Conservation (phyloP, 2,888 invertebrate genomes). For the Rotaria macrura region DNA sequence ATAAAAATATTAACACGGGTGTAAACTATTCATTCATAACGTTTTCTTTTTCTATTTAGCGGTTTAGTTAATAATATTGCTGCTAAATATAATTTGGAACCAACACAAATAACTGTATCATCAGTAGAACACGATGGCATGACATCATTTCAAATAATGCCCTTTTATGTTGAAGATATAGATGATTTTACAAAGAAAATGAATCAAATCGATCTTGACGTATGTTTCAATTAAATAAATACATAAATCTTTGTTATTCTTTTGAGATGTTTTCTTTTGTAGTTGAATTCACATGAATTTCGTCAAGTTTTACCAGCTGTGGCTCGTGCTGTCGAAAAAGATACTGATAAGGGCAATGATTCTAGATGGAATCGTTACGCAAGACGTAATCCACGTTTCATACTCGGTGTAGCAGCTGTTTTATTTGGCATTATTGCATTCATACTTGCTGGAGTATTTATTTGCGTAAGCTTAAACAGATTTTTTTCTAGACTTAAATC, state of each 20-base stretch:
- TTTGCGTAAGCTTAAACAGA: background rate
- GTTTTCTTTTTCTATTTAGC: background rate
- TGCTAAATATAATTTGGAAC: background rate
- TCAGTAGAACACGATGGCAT: background rate
- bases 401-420: background rate
- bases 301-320: background rate
- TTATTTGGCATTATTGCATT: background rate
- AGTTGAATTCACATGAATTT: background rate
- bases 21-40: background rate
- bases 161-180: background rate
- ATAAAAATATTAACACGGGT: too few species aligned
- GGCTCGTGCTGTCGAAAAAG: background rate
- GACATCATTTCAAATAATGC: background rate
- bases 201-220: background rate
- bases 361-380: background rate
- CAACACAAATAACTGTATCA: background rate
- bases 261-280: background rate
- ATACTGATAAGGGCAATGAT: background rate
- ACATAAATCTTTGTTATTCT: too few species aligned
- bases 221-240: background rate
- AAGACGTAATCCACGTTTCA: background rate
- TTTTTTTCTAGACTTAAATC: too few species aligned
- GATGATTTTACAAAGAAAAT: background rate
- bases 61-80: constrained; percentile 7
- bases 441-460: background rate